A percentile compares a stretch with the other conserved stretches of the same genome.
These are phyloP conservation scores for Alligator sinensis DNA, from an alignment of 2,113 vertebrate genomes.

Conservation along the genomic window DNA sequence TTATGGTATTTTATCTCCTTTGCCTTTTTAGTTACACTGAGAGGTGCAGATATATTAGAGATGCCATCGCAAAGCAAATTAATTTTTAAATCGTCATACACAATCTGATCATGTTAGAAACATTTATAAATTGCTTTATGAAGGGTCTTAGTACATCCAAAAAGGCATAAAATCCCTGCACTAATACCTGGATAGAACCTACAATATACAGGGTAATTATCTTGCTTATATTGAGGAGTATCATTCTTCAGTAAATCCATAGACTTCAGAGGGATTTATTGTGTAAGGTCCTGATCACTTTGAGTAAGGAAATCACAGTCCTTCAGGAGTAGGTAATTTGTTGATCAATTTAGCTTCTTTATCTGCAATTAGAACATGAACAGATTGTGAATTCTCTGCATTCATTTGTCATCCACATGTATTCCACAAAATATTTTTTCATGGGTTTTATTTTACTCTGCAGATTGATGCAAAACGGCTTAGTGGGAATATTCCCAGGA, in stretches of 20 bases:
- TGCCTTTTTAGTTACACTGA: not conserved
- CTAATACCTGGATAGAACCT: conserved; percentile 48
- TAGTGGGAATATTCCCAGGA: conserved; percentile 41
- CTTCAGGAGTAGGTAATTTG: conserved; percentile 35
- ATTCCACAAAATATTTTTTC: conserved; percentile 65
- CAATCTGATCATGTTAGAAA: conserved; percentile 60
- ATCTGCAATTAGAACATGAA: conserved; percentile 59
- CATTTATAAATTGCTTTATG: conserved; percentile 67
- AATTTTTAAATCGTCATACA: conserved; percentile 48
- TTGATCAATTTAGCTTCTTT: conserved; percentile 55
- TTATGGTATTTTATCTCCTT: no score
- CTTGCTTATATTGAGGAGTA: conserved; percentile 24
- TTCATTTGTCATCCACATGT: conserved; percentile 57
- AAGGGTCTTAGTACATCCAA: conserved; percentile 60
- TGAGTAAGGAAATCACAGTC: conserved; percentile 9
- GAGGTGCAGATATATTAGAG: conserved; percentile 46
- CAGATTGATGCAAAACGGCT: conserved; percentile 43
- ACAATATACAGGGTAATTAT: conserved; percentile 48
- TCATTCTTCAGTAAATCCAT: not conserved
- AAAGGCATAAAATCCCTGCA: conserved; percentile 56
- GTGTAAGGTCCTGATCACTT: not conserved
- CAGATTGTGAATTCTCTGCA: not conserved
- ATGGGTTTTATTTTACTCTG: conserved; percentile 11
- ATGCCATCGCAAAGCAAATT: conserved; percentile 52
- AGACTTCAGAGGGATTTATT: not conserved